These are phyloP conservation scores for Eulemur albifrons DNA, from an alignment of 2,797 vertebrate genomes.

Conservation along the genomic window DNA sequence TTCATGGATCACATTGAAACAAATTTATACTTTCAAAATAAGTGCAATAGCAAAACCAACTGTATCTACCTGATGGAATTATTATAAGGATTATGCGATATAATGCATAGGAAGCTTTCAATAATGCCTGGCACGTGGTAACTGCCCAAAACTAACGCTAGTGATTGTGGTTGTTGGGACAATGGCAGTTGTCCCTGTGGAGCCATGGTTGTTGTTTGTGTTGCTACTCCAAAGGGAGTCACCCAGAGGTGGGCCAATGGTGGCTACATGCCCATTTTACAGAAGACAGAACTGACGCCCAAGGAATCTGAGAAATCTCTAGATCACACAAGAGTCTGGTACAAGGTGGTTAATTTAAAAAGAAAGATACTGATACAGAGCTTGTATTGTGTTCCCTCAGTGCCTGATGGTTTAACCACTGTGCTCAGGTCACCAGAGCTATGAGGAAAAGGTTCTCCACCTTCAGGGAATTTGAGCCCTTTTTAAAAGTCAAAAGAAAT, in stretches of 20 bases:
- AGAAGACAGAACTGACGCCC: background rate
- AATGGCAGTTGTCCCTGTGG: too few species aligned
- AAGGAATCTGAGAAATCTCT: background rate
- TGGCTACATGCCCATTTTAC: background rate
- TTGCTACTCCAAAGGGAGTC: background rate
- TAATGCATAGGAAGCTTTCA: background rate
- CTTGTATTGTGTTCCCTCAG: background rate
- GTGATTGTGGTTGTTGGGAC: background rate
- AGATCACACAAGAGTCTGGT: background rate
- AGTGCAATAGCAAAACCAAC: background rate
- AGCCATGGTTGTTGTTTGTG: background rate
- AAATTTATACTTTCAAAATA: background rate
- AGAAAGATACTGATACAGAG: background rate
- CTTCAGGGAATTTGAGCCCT: constrained; percentile 25
- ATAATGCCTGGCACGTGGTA: background rate
- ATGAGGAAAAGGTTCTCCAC: constrained; percentile 11
- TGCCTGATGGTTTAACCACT: background rate
- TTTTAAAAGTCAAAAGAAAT: constrained; percentile 68
- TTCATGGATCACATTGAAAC: background rate
- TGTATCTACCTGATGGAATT: background rate
- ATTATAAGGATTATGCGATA: background rate
- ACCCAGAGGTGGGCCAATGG: background rate
- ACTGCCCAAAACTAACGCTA: background rate
- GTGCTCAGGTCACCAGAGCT: constrained; percentile 12
- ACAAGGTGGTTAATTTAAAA: background rate